Percentiles rank a stretch among this genome's conserved stretches.
phyloP scores from a whole-genome alignment of 2,888 invertebrate species.

The Diplazon laetatorius region DNA sequence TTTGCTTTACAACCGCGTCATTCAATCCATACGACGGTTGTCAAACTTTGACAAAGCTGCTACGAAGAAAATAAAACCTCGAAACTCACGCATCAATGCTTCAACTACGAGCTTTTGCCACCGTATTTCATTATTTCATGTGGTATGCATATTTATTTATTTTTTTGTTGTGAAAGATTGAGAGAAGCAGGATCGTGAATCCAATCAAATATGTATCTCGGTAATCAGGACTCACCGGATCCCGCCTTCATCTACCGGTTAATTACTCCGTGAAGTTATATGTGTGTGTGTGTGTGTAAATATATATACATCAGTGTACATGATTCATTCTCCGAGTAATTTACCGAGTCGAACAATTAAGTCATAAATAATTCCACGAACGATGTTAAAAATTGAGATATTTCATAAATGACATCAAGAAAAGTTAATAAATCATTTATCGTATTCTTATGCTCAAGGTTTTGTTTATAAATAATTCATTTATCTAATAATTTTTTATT shows the following conservation, averaged over 20 bases:
- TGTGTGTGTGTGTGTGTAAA: too few relatives aligned
- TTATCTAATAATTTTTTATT: background rate
- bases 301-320: background rate
- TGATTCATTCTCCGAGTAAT: background rate
- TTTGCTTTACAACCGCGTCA: too few relatives aligned
- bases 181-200: slow-evolving; percentile 31
- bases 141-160: too few relatives aligned
- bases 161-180: background rate
- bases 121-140: background rate
- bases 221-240: slow-evolving; percentile 9
- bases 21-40: too few relatives aligned
- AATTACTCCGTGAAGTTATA: slow-evolving; percentile 34
- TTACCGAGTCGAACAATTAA: slow-evolving; percentile 13
- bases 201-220: slow-evolving; percentile 65
- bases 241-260: slow-evolving; percentile 40
- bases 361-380: slow-evolving; percentile 9
- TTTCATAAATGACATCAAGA: slow-evolving; percentile 13
- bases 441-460: slow-evolving; percentile 35
- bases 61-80: too few relatives aligned
- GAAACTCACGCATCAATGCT: background rate
- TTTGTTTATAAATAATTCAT: slow-evolving; percentile 3
- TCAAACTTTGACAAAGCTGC: too few relatives aligned
- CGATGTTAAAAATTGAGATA: slow-evolving; percentile 5
- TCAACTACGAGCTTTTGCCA: background rate
- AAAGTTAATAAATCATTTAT: slow-evolving; percentile 5